These are phyloP conservation scores for Hypotaenidia philippensis DNA, from an alignment of 2,797 vertebrate genomes.

Conservation along the genomic window DNA sequence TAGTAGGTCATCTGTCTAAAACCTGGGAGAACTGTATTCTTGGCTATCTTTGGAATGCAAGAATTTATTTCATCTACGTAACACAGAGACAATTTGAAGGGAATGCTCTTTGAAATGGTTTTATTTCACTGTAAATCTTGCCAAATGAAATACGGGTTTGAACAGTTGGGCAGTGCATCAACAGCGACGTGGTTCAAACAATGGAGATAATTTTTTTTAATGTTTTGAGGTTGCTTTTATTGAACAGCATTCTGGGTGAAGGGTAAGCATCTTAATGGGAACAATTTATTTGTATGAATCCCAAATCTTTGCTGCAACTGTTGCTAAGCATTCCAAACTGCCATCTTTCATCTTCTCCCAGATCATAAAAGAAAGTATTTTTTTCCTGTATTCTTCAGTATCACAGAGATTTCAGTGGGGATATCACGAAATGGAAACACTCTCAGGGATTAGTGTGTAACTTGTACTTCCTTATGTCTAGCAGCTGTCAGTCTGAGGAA, in stretches of 20 bases:
- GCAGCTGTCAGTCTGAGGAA: background rate
- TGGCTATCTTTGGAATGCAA: slow-evolving; percentile 54
- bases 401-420: background rate
- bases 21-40: slow-evolving; percentile 17
- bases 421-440: background rate
- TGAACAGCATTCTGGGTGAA: background rate
- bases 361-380: background rate
- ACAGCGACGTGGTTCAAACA: slow-evolving; percentile 42
- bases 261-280: background rate
- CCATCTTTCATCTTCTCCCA: background rate
- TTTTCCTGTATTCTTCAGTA: background rate
- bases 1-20: slow-evolving; percentile 52
- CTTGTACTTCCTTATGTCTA: background rate
- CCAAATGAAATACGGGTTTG: slow-evolving; percentile 60
- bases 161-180: slow-evolving; percentile 37
- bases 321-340: background rate
- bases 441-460: background rate
- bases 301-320: background rate
- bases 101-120: slow-evolving; percentile 65
- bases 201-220: slow-evolving; percentile 29
- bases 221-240: slow-evolving; percentile 19
- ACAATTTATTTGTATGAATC: slow-evolving; percentile 6
- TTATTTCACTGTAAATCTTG: slow-evolving; percentile 47
- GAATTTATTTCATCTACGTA: slow-evolving; percentile 48
- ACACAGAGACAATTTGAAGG: slow-evolving; percentile 61